A percentile compares a stretch with the other conserved stretches of the same genome.
Conservation (phyloP, 1,140 invertebrate species). For the Drosophila leontia region DNA sequence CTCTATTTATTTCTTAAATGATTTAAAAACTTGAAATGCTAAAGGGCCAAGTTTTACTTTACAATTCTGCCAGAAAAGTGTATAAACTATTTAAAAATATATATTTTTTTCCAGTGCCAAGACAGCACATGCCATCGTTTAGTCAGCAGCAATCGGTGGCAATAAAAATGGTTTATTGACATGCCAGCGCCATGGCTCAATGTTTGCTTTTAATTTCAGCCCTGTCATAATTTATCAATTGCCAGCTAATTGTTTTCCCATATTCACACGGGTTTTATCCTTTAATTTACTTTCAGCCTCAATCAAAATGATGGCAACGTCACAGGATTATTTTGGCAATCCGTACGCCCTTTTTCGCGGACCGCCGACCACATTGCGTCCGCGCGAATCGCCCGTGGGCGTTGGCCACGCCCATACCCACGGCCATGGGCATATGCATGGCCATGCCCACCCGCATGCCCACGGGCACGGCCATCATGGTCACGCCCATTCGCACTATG, state of each 20-base stretch:
- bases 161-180: constrained; percentile 66
- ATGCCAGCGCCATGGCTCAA: constrained; percentile 56
- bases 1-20: too few species aligned
- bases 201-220: constrained; percentile 62
- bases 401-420: constrained; percentile 55
- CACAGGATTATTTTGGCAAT: constrained; percentile 83
- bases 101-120: constrained; percentile 8
- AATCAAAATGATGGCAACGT: constrained; percentile 79
- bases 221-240: constrained; percentile 57
- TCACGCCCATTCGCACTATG: constrained; percentile 58
- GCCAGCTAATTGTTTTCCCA: constrained; percentile 53
- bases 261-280: not conserved
- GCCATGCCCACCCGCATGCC: constrained; percentile 48
- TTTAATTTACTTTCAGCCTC: constrained; percentile 34
- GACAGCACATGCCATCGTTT: constrained; percentile 58
- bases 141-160: constrained; percentile 54
- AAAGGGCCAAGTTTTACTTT: not conserved
- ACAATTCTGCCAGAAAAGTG: too few species aligned
- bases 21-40: not conserved
- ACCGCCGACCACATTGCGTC: constrained; percentile 75
- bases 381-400: constrained; percentile 74
- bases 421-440: constrained; percentile 33
- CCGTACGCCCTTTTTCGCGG: constrained; percentile 82
- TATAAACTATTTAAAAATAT: not conserved
- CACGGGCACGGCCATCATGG: constrained; percentile 31